Evolutionary conservation across 2,888 invertebrate species (phyloP).

Genomic region (Loripinus fragilis): DNA sequence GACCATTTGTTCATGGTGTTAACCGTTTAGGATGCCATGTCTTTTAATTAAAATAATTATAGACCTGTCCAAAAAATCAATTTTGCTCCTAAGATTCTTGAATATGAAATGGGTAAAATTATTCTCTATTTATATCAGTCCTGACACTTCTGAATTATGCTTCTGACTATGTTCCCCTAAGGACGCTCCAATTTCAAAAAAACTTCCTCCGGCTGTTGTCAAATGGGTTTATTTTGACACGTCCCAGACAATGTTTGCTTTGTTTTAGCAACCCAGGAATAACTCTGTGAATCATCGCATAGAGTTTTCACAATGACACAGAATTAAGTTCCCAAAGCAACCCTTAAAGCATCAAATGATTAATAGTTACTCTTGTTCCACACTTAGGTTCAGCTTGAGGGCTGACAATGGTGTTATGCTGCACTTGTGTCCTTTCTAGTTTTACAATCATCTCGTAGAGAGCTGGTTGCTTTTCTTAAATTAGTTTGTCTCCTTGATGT

Average conservation of each 20-base stretch:
- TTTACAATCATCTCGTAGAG: too few relatives aligned
- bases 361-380: too few relatives aligned
- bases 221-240: background rate
- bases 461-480: too few relatives aligned
- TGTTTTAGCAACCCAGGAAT: background rate
- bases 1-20: too few relatives aligned
- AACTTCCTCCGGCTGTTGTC: background rate
- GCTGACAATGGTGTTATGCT: too few relatives aligned
- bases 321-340: too few relatives aligned
- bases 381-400: too few relatives aligned
- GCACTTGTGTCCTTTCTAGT: too few relatives aligned
- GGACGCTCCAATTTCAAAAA: slow-evolving; percentile 4
- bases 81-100: slow-evolving; percentile 5
- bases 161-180: background rate
- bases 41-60: slow-evolving; percentile 19
- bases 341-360: too few relatives aligned
- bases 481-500: too few relatives aligned
- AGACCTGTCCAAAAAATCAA: background rate
- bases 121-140: background rate
- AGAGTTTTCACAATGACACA: too few relatives aligned
- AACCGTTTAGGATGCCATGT: slow-evolving; percentile 9
- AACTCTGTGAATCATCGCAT: too few relatives aligned
- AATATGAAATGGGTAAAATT: slow-evolving; percentile 20
- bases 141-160: slow-evolving; percentile 4
- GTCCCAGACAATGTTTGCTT: background rate